phyloP scores from a whole-genome alignment of 2,113 vertebrate genomes.

The Callionymus lyra region DNA sequence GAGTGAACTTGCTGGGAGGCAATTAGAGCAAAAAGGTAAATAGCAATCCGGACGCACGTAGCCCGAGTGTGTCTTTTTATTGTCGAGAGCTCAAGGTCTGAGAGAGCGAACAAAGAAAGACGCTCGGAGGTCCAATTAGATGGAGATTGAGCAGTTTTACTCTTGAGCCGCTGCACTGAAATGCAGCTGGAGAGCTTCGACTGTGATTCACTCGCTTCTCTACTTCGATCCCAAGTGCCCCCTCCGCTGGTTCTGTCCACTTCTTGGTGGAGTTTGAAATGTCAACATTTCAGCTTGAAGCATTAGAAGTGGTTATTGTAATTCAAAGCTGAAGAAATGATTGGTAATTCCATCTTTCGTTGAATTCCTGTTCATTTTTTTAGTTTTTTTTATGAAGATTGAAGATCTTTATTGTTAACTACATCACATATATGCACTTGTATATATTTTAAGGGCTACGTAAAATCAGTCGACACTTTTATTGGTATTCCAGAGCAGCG shows the following conservation, averaged over 20 bases:
- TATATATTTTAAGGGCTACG: no score
- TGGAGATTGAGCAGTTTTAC: constrained; percentile 7
- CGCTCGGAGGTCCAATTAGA: constrained; percentile 36
- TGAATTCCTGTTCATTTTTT: no score
- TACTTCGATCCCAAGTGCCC: neutral
- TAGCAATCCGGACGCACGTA: neutral
- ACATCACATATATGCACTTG: no score
- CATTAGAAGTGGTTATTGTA: neutral
- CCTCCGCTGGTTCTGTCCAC: neutral
- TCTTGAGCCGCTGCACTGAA: constrained; percentile 6
- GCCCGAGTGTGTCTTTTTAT: neutral
- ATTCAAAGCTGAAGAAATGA: no score
- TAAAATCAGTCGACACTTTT: constrained; percentile 16
- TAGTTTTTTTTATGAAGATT: no score
- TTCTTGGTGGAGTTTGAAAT: constrained; percentile 3
- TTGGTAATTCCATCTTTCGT: no score
- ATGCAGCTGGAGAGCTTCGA: constrained; percentile 5
- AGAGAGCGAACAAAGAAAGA: constrained; percentile 4
- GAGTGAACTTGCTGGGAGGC: no score
- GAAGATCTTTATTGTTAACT: no score
- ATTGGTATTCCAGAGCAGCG: constrained; percentile 32
- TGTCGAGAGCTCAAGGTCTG: neutral
- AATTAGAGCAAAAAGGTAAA: neutral
- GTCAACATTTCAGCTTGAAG: neutral
- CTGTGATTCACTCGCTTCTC: neutral